Evolutionary conservation across 2,888 invertebrate species (phyloP).

Genomic region (Lepidochitona cinerea): DNA sequence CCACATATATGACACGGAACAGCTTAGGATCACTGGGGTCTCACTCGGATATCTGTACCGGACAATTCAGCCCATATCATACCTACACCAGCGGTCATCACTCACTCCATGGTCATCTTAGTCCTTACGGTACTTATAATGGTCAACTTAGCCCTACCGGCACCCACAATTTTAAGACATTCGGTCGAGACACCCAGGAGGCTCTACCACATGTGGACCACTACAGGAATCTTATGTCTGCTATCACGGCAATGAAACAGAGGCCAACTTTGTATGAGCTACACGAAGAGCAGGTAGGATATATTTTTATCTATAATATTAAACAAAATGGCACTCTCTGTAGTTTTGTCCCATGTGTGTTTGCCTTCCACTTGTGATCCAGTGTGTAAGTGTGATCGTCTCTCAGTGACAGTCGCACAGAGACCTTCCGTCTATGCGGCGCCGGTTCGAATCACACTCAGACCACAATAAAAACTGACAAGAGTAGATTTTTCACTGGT

Average conservation of each 20-base stretch:
- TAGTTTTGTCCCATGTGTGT: too few relatives aligned
- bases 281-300: conserved; percentile 65
- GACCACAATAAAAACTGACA: too few relatives aligned
- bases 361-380: too few relatives aligned
- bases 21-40: not conserved
- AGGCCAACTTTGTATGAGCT: conserved; percentile 71
- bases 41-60: not conserved
- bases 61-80: not conserved
- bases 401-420: too few relatives aligned
- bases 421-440: too few relatives aligned
- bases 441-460: too few relatives aligned
- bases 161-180: conserved; percentile 42
- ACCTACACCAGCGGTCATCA: too few relatives aligned
- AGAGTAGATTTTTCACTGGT: too few relatives aligned
- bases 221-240: conserved; percentile 59
- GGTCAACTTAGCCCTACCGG: conserved; percentile 45
- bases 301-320: too few relatives aligned
- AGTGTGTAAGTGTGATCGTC: too few relatives aligned
- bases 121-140: conserved; percentile 64
- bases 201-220: conserved; percentile 60
- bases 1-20: not conserved
- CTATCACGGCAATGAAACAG: conserved; percentile 55
- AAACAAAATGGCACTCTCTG: too few relatives aligned
- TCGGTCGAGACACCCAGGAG: conserved; percentile 53
- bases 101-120: not conserved